Conservation (phyloP, 2,797 vertebrate genomes). For the Amphiprion clarkii region DNA sequence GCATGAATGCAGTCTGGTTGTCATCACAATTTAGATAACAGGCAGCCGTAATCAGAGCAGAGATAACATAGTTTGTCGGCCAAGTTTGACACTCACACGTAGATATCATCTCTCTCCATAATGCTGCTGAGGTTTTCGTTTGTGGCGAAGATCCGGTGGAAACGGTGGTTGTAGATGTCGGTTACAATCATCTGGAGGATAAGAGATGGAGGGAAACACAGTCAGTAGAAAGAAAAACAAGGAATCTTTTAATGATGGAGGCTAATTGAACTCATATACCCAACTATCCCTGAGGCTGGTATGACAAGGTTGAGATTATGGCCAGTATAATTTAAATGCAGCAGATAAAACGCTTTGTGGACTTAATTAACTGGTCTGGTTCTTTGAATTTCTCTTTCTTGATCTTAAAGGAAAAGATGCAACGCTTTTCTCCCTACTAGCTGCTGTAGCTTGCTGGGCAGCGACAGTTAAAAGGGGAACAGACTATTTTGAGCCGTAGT, state of each 20-base stretch:
- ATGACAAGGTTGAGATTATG: not conserved
- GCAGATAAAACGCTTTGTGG: not conserved
- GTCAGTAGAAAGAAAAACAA: not conserved
- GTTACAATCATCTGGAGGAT: conserved; percentile 91
- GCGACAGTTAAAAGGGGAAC: conserved; percentile 17
- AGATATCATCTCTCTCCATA: conserved; percentile 99
- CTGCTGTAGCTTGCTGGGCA: not conserved
- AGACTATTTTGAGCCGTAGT: conserved; percentile 21
- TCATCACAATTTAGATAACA: too few relatives aligned
- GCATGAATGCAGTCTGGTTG: not conserved
- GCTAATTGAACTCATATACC: not conserved
- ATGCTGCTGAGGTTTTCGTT: conserved; percentile 99
- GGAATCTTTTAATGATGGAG: not conserved
- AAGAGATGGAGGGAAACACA: not conserved
- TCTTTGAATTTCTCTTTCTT: not conserved
- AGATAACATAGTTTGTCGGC: not conserved
- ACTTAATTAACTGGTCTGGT: not conserved
- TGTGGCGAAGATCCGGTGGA: conserved; percentile 97
- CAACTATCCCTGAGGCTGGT: not conserved
- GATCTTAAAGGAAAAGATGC: not conserved
- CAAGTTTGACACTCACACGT: conserved; percentile 91
- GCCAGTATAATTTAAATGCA: not conserved
- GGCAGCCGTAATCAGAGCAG: not conserved
- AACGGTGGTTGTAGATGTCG: conserved; percentile 99
- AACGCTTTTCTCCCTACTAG: conserved; percentile 1